Percentiles rank a stretch among this genome's conserved stretches.
phyloP scores from a whole-genome alignment of 2,888 invertebrate species.

The Theodoxus fluviatilis region DNA sequence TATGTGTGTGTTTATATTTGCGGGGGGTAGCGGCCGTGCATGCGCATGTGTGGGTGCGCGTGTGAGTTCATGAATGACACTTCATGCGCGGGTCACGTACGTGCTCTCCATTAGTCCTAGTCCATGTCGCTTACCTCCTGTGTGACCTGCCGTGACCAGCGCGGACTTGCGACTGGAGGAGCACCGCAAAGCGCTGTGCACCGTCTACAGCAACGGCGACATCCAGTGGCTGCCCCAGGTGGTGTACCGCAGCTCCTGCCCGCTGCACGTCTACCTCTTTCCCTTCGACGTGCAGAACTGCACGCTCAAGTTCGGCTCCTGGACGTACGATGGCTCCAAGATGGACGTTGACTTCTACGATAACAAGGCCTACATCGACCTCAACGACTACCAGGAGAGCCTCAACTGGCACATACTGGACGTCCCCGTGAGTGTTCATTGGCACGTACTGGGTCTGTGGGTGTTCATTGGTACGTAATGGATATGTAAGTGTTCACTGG shows the following conservation, averaged over 20 bases:
- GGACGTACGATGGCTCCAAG: conserved; percentile 62
- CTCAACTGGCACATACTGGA: conserved; percentile 64
- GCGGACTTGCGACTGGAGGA: conserved; percentile 64
- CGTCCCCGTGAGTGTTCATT: conserved; percentile 51
- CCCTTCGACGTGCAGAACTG: conserved; percentile 65
- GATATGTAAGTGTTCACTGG: too few species aligned
- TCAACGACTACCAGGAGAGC: conserved; percentile 60
- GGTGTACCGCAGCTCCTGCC: conserved; percentile 63
- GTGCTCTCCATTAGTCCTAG: too few species aligned
- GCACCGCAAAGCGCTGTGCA: conserved; percentile 61
- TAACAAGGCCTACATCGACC: conserved; percentile 41
- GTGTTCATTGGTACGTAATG: too few species aligned
- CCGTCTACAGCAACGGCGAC: conserved; percentile 53
- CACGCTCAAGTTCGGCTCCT: conserved; percentile 63
- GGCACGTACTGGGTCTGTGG: too few species aligned
- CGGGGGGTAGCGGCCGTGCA: too few species aligned
- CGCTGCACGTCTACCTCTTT: conserved; percentile 63
- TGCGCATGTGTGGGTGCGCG: too few species aligned
- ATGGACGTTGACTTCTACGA: conserved; percentile 52
- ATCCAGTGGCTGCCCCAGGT: conserved; percentile 60
- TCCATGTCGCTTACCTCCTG: not conserved
- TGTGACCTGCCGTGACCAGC: conserved; percentile 42
- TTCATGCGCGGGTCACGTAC: too few species aligned
- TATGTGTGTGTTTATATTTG: not conserved
- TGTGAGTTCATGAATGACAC: too few species aligned